A percentile compares a stretch with the other conserved stretches of the same genome.
phyloP scores from a whole-genome alignment of 92 coral and sea anemone species.

The Epizoanthus ramosus region DNA sequence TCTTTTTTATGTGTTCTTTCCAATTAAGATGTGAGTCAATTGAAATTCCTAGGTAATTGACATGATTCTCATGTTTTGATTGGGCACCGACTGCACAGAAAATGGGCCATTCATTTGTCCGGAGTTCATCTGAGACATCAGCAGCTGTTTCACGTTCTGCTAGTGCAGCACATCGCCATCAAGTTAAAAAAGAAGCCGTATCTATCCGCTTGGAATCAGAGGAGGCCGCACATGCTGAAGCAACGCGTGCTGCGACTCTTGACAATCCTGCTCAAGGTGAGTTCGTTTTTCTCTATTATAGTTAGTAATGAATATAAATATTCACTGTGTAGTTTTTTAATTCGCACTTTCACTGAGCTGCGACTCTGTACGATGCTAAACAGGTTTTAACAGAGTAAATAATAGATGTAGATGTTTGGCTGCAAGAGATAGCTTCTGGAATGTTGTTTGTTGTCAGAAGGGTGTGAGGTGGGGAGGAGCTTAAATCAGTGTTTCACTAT shows the following conservation, averaged over 20 bases:
- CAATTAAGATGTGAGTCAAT: too few species aligned
- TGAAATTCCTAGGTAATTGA: too few species aligned
- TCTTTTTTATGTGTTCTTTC: too few species aligned
- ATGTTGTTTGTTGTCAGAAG: not conserved
- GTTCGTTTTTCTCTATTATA: not conserved
- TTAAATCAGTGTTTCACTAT: not conserved
- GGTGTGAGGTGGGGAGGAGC: not conserved
- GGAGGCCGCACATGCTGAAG: constrained; percentile 47
- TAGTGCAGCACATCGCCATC: constrained; percentile 34
- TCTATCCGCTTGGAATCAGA: constrained; percentile 40
- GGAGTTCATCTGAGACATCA: constrained; percentile 28
- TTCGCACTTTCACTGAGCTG: not conserved
- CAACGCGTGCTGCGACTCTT: constrained; percentile 10
- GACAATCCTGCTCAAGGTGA: constrained; percentile 15
- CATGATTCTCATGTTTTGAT: too few species aligned
- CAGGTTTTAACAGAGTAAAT: too few species aligned
- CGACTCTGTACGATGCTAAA: not conserved
- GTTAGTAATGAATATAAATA: not conserved
- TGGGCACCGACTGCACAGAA: constrained; percentile 49
- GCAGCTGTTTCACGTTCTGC: constrained; percentile 40
- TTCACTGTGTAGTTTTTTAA: not conserved
- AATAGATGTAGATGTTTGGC: not conserved
- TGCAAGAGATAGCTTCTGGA: not conserved
- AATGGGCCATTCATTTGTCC: constrained; percentile 45
- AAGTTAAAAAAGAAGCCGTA: constrained; percentile 26